Base-by-base conservation (phyloP, 2,888 invertebrate genomes). In the Callosobruchus maculatus region DNA sequence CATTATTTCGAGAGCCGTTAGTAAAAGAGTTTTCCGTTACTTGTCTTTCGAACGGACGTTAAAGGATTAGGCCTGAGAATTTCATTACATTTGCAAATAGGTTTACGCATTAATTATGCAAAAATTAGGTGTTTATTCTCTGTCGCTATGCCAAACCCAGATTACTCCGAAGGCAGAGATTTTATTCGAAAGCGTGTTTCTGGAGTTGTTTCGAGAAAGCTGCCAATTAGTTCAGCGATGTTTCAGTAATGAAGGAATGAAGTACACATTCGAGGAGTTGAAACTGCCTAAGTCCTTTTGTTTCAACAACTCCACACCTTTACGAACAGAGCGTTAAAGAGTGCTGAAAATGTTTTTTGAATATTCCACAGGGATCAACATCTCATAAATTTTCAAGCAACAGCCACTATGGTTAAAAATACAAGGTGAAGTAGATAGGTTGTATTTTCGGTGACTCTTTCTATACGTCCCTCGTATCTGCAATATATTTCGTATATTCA, bases 121-220 rank as follows among this genome's bases (percentile, higher is more conserved):
- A 77, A 79, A 79, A 79, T 79, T 78, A 78, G 77, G 75, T 81
- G 78, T 81, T 79, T 80, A 79, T 79, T 78, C 75, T 76, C 76
- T 80, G 77, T 77, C 77, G 78, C 77, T 78, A 78, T 74, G 68
- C 70, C 70, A 49, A 70, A 71, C 70, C 74, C 69, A 73, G 78
- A 77, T 78, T 80, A 77, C 77, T 68, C 9, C 49, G 13, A 18
- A 49, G 49, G 49, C 49, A 49, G 49, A 49, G 49, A 49, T 49
- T 49, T 49, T 49, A 49, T 49, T 49, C 49, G 49, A 1, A 1
- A 49, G 49, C 49, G 4, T 49, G 49, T 49, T 49, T 49, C 49
- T 49, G 9, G 49, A 13, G 9, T 49, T 49, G 49, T 49, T 49
- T 18, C 49, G 13, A 49, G 49, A 49, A 49, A 7, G 49, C 49